These are phyloP conservation scores for Phaonia tiefii DNA, from an alignment of 2,888 invertebrate species.

Conservation along the genomic window DNA sequence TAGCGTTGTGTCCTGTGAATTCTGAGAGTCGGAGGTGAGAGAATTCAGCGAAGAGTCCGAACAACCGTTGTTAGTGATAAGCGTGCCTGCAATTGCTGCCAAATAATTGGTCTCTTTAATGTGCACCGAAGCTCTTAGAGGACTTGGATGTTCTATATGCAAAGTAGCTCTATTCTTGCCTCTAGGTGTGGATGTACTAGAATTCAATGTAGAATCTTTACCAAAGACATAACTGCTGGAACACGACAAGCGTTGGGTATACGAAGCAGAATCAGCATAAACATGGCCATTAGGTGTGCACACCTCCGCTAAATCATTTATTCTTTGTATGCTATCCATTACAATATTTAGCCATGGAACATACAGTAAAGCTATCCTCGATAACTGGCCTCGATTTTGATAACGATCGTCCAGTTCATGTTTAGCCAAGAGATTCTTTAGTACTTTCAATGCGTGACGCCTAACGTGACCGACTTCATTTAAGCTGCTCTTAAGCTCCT, in stretches of 20 bases:
- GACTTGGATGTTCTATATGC: slow-evolving; percentile 87
- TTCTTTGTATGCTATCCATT: slow-evolving; percentile 91
- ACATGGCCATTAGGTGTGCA: slow-evolving; percentile 76
- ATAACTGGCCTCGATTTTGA: slow-evolving; percentile 88
- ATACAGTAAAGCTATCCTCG: slow-evolving; percentile 93
- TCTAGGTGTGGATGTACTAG: slow-evolving; percentile 81
- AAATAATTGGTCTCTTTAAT: slow-evolving; percentile 88
- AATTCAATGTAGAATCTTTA: slow-evolving; percentile 80
- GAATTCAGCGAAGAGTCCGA: slow-evolving; percentile 91
- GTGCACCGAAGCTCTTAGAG: slow-evolving; percentile 86
- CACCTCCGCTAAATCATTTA: slow-evolving; percentile 81
- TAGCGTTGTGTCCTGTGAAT: slow-evolving; percentile 76
- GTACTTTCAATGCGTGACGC: slow-evolving; percentile 88
- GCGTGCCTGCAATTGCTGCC: slow-evolving; percentile 87
- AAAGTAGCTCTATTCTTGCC: slow-evolving; percentile 86
- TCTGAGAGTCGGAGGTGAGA: slow-evolving; percentile 82
- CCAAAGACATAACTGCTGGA: slow-evolving; percentile 83
- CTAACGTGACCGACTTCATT: slow-evolving; percentile 92
- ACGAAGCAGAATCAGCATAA: slow-evolving; percentile 79
- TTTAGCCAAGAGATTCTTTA: slow-evolving; percentile 94
- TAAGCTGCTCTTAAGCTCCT: slow-evolving; percentile 93
- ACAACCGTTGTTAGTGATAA: slow-evolving; percentile 85
- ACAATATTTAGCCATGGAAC: slow-evolving; percentile 94
- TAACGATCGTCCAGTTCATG: slow-evolving; percentile 97
- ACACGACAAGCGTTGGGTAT: slow-evolving; percentile 82